Percentiles rank a stretch among this genome's conserved stretches.
These are phyloP conservation scores for Strigops habroptila DNA, from an alignment of 2,113 vertebrate species.

Conservation along the genomic window DNA sequence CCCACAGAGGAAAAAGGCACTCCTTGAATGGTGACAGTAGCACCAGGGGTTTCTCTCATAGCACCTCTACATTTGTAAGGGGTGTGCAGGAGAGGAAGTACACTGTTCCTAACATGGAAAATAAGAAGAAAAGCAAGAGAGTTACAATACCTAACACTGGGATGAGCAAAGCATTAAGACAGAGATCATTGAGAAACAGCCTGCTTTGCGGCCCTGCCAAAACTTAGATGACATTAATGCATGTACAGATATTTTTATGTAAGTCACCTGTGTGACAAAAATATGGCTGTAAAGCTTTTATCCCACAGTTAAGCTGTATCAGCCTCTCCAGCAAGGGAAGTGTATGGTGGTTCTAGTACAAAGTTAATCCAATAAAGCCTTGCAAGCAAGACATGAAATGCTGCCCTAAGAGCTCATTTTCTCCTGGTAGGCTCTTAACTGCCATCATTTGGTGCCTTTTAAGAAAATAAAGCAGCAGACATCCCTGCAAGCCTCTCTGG, in stretches of 20 bases:
- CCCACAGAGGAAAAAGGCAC: neutral
- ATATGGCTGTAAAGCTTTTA: neutral
- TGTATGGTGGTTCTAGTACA: neutral
- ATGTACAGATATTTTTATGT: neutral
- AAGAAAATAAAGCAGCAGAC: conserved; percentile 10
- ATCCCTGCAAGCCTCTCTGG: neutral
- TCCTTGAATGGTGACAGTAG: rapidly evolving
- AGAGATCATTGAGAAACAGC: neutral
- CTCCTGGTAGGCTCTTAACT: neutral
- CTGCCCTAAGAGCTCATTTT: neutral
- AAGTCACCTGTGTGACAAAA: neutral
- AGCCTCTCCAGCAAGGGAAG: neutral
- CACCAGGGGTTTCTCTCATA: neutral
- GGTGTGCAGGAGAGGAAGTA: neutral
- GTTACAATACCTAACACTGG: neutral
- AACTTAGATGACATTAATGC: neutral
- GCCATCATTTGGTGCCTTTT: neutral
- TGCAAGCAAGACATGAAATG: neutral
- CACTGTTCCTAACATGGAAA: neutral
- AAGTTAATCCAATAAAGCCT: conserved; percentile 5
- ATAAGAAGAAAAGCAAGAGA: neutral
- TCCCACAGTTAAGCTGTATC: neutral
- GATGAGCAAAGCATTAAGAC: neutral
- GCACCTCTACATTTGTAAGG: neutral
- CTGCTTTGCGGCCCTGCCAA: neutral